Base-by-base conservation (phyloP, 2,797 vertebrate species). In the Spondyliosoma cantharus region DNA sequence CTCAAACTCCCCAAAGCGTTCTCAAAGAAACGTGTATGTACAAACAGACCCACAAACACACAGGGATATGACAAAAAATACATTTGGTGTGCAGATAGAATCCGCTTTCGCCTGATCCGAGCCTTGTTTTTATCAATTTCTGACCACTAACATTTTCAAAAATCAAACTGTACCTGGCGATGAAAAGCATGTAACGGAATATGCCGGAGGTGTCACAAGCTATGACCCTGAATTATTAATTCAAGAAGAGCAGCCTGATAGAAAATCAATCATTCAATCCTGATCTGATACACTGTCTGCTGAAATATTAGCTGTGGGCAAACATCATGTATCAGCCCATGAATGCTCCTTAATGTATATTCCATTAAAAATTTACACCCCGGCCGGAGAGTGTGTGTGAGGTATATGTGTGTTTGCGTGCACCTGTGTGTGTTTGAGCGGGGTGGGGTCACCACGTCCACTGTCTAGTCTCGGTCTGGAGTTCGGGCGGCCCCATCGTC, bases 261-360 rank as follows among this genome's bases (percentile, higher is more conserved):
- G 89, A 93, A 93, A 95, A 95, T 93, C 93, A 93, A 94, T 94
- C 86, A 87, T 91, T 89, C 86, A 78, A 75, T 92, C 91, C 85
- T 76, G 74, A 86, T 85, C 87, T 86, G 87, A 92, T 89, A 82
- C 83, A 84, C 71, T 68, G 88, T 79, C 86, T 60, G 83, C 77
- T 94, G 94, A 93, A 95, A 95, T 91, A 88, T 89, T 91, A 95
- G 86, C 90, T 91, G 87, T 42, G 69, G 82, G 71, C 84, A 86
- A 92, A 92, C 90, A 78, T 90, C 73, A 73, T 86, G 81, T 90
- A 93, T 91, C 87, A 90, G 86, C 71, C 76, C 67, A 54, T 76
- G 88, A 90, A 93, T 89, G 81, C 86, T 56, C 87, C 93, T 95
- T 94, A 95, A 95, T 95, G 94, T 95, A 95, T 90, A 91, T 92